A percentile compares a stretch with the other conserved stretches of the same genome.
Evolutionary conservation across 2,113 vertebrate species (phyloP).

Genomic region (Campylomormyrus tamandua): DNA sequence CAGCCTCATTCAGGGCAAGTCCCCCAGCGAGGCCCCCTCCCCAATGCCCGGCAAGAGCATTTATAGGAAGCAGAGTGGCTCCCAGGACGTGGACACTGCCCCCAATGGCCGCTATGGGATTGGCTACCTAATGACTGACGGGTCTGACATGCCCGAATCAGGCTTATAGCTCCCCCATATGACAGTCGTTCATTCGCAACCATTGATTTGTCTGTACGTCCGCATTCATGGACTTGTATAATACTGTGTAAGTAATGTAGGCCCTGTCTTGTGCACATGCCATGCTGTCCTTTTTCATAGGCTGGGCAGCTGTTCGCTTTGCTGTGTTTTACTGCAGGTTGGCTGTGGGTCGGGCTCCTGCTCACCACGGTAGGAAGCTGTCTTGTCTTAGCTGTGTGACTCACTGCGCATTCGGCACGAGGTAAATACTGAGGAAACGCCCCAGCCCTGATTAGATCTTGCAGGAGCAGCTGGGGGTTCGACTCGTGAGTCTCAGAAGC

Average conservation of each 20-base stretch:
- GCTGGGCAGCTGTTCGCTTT: conserved; percentile 17
- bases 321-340: conserved; percentile 36
- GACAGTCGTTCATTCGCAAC: neutral
- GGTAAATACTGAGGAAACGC: neutral
- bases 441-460: conserved; percentile 27
- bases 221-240: conserved; percentile 38
- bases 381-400: neutral
- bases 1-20: conserved; percentile 82
- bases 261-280: conserved; percentile 40
- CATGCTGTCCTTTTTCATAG: conserved; percentile 35
- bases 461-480: conserved; percentile 8
- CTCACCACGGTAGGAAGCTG: neutral
- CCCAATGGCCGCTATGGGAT: conserved; percentile 91
- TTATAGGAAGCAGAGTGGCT: conserved; percentile 78
- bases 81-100: conserved; percentile 62
- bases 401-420: neutral
- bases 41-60: conserved; percentile 81
- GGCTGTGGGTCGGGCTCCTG: conserved; percentile 33
- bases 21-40: conserved; percentile 76
- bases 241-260: conserved; percentile 54
- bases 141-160: conserved; percentile 89
- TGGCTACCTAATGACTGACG: conserved; percentile 86
- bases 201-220: neutral
- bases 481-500: conserved; percentile 38
- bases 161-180: conserved; percentile 66